These are phyloP conservation scores for Chrysochloris asiatica DNA, from an alignment of 2,113 vertebrate genomes.

Conservation along the genomic window DNA sequence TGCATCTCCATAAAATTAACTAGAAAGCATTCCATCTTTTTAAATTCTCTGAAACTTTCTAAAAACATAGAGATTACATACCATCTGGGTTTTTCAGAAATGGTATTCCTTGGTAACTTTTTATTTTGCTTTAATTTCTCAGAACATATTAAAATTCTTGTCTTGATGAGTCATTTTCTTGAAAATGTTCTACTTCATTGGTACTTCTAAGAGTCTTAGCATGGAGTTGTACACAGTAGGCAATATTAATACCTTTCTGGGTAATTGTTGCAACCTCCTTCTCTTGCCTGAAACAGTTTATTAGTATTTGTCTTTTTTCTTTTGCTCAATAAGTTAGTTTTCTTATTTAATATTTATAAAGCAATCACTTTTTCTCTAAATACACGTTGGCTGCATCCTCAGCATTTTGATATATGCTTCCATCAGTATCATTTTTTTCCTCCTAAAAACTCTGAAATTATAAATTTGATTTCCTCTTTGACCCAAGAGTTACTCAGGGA, in stretches of 20 bases:
- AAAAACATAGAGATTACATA: not conserved
- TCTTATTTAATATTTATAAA: constrained; percentile 34
- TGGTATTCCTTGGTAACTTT: not conserved
- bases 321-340: not conserved
- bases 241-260: not conserved
- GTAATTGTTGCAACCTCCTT: not conserved
- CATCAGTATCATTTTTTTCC: constrained; percentile 6
- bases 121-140: not conserved
- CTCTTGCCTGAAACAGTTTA: not conserved
- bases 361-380: constrained; percentile 30
- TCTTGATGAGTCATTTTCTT: constrained; percentile 3
- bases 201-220: not conserved
- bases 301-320: not conserved
- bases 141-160: not conserved
- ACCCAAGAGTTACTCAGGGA: not conserved
- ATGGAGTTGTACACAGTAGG: not conserved
- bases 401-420: constrained; percentile 15
- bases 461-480: constrained; percentile 64
- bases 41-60: not conserved
- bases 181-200: not conserved
- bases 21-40: constrained; percentile 5
- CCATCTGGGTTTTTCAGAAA: not conserved
- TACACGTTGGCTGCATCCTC: not conserved
- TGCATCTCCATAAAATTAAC: not conserved
- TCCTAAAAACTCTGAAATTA: constrained; percentile 1